Evolutionary conservation across 2,888 invertebrate species (phyloP), one percentile per base, ranked within the genome.

Genomic region (Lepidochrysops patricia): DNA sequence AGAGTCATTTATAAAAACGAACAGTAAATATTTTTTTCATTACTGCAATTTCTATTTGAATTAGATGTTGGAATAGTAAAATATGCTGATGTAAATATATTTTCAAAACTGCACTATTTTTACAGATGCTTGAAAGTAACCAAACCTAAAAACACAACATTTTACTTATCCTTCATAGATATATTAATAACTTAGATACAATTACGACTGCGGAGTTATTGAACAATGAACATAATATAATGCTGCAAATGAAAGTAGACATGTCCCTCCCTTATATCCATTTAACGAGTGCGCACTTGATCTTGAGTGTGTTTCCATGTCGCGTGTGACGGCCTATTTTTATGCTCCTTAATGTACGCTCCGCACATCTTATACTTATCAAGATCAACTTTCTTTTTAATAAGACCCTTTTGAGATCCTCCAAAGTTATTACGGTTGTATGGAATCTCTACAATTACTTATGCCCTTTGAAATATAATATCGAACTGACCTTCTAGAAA

Each of bases 281-380:
- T 64, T 79, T 77, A 71, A 77, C 68, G 75, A 72, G 58, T 62
- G 60, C 68, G 66, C 62, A 63, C 64, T 52, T 62, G 62, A 68
- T 66, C 67, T 64, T 72, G 71, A 81, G 79, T 77, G 75, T 71
- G 75, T 70, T 79, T 75, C 72, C 76, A 70, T 78, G 80, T 79
- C 69, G 35, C 49, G 32, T 15, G 32, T 25, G 32, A 23, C 32
- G 52, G 50, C 12, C 32, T 32, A 32, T 52, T 59, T 56, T 58
- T 50, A 52, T 27, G 59, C 12, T 35, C 59, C 59, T 48, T 58
- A 58, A 58, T 48, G 52, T 15, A 35, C 34, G 37, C 35, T 27
- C 59, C 37, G 32, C 15, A 59, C 15, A 58, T 59, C 52, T 59
- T 35, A 52, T 52, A 52, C 50, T 29, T 54, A 54, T 54, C 15